Conservation (phyloP, 1,140 invertebrate genomes). For the Drosophila pseudoobscura region DNA sequence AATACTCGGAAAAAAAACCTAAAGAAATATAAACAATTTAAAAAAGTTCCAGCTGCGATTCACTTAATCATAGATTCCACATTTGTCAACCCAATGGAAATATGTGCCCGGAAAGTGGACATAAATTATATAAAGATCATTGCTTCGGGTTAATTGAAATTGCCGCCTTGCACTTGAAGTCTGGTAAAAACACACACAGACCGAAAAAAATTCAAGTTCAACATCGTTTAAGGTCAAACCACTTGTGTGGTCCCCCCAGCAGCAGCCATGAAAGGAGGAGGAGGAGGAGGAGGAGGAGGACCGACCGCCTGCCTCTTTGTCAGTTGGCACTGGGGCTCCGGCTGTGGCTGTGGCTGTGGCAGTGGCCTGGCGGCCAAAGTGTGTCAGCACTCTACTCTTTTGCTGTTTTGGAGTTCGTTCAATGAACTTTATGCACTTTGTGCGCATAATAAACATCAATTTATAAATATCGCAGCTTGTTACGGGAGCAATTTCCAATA, state of each 20-base stretch:
- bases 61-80: slow-evolving; percentile 41
- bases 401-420: slow-evolving; percentile 47
- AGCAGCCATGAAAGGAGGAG: neutral
- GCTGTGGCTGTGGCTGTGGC: slow-evolving; percentile 11
- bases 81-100: slow-evolving; percentile 33
- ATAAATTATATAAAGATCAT: slow-evolving; percentile 33
- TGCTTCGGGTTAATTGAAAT: slow-evolving; percentile 38
- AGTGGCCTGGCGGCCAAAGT: slow-evolving; percentile 58
- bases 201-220: slow-evolving; percentile 64
- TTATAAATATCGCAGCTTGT: slow-evolving; percentile 68
- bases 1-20: neutral
- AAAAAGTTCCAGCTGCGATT: slow-evolving; percentile 10
- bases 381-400: slow-evolving; percentile 59
- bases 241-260: slow-evolving; percentile 67
- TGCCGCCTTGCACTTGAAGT: slow-evolving; percentile 50
- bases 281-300: neutral
- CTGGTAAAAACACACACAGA: slow-evolving; percentile 5
- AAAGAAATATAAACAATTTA: slow-evolving; percentile 1
- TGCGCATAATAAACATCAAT: slow-evolving; percentile 72
- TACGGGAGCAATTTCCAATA: slow-evolving; percentile 54
- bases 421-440: slow-evolving; percentile 69
- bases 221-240: slow-evolving; percentile 71
- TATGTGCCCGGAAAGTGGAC: slow-evolving; percentile 15
- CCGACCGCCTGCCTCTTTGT: slow-evolving; percentile 44
- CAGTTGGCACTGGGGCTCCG: slow-evolving; percentile 44